A percentile compares a stretch with the other conserved stretches of the same genome.
These are phyloP conservation scores for Pachymerium ferrugineum DNA, from an alignment of 2,888 invertebrate species.

Conservation along the genomic window DNA sequence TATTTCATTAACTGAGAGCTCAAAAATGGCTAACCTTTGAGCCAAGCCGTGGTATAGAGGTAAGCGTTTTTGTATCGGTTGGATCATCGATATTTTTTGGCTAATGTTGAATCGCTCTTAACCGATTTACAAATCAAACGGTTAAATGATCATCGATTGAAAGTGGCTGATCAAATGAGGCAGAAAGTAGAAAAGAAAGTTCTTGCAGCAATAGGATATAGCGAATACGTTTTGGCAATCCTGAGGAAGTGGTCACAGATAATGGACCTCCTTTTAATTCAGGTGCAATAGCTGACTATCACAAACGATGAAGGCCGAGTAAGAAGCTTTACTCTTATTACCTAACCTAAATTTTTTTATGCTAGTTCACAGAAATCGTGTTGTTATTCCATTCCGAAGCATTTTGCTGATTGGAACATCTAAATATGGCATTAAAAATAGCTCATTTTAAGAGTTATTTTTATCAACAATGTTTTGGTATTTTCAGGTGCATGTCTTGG, in stretches of 20 bases:
- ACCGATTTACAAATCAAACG: not conserved
- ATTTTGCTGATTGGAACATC: not conserved
- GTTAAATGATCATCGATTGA: not conserved
- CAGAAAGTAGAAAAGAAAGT: not conserved
- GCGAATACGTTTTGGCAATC: too few relatives aligned
- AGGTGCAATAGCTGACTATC: too few relatives aligned
- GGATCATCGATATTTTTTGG: not conserved
- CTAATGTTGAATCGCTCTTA: not conserved
- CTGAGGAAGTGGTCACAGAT: too few relatives aligned
- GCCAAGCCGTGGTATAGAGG: too few relatives aligned
- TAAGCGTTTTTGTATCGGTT: too few relatives aligned
- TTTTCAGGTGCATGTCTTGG: conserved; percentile 60
- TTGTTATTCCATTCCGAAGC: conserved; percentile 21
- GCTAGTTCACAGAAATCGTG: conserved; percentile 7
- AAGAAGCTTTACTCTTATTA: not conserved
- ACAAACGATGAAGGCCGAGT: not conserved
- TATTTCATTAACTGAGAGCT: too few relatives aligned
- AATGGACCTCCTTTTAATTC: too few relatives aligned
- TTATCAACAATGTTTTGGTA: conserved; percentile 33
- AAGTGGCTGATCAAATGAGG: not conserved
- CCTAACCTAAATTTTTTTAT: not conserved
- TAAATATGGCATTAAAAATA: not conserved
- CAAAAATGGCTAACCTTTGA: too few relatives aligned
- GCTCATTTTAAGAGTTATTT: not conserved
- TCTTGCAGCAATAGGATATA: not conserved